Evolutionary conservation across 23 tunicate genomes (phyloP).

Genomic region (Trididemnum clinides): DNA sequence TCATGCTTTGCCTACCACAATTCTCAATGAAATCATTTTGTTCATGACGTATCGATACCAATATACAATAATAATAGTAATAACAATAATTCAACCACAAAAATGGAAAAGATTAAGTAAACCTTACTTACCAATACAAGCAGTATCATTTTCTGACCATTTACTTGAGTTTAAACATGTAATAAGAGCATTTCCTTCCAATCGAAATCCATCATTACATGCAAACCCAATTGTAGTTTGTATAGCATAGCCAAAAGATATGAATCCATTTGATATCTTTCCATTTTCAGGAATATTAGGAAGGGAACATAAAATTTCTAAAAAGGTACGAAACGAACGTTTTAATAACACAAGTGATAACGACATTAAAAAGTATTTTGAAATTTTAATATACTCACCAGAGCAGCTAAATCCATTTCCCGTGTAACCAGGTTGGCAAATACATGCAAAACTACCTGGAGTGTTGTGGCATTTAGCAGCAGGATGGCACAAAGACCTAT

Average conservation of each 20-base stretch:
- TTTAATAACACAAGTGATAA: neutral
- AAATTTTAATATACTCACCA: slow-evolving; percentile 1
- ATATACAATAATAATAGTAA: no score
- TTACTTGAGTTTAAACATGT: slow-evolving; percentile 28
- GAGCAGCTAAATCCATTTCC: slow-evolving; percentile 15
- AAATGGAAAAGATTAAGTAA: neutral
- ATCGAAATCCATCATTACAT: slow-evolving; percentile 49
- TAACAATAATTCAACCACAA: no score
- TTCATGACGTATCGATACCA: no score
- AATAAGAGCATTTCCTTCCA: slow-evolving; percentile 10
- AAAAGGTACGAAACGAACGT: neutral
- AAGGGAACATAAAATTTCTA: neutral
- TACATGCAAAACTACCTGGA: slow-evolving; percentile 6
- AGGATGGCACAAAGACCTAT: no score
- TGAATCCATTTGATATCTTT: neutral
- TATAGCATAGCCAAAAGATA: neutral
- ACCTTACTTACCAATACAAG: slow-evolving; percentile 39
- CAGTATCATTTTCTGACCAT: slow-evolving; percentile 41
- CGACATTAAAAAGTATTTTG: neutral
- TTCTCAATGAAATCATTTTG: no score
- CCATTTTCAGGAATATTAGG: slow-evolving; percentile 7
- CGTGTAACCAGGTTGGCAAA: neutral
- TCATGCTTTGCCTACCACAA: no score
- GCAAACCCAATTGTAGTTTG: slow-evolving; percentile 2
- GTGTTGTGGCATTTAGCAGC: slow-evolving; percentile 12